A percentile compares a stretch with the other conserved stretches of the same genome.
These are phyloP conservation scores for Psittacula cyanocephala DNA, from an alignment of 2,113 vertebrate genomes.

Conservation along the genomic window DNA sequence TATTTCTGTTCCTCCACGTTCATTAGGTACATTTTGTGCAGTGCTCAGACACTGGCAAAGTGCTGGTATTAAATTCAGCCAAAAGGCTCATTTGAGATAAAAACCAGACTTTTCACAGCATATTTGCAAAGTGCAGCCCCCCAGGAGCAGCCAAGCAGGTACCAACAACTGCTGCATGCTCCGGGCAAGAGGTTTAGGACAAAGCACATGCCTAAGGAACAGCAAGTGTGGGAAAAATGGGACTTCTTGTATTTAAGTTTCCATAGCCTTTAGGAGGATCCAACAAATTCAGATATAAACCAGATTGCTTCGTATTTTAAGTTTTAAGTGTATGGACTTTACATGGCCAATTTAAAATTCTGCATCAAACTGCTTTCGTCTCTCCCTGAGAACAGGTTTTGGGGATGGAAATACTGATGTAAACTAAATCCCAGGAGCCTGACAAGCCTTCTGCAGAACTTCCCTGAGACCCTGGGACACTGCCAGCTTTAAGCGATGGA, in stretches of 20 bases:
- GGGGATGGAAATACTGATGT: conserved; percentile 51
- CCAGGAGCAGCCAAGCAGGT: background rate
- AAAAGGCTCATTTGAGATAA: background rate
- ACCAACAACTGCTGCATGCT: background rate
- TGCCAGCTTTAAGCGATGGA: conserved; percentile 36
- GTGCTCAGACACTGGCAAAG: background rate
- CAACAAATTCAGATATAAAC: background rate
- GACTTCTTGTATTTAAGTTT: background rate
- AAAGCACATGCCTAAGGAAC: background rate
- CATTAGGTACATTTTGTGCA: background rate
- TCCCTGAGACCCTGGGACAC: conserved; percentile 6
- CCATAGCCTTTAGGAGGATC: background rate
- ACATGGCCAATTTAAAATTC: background rate
- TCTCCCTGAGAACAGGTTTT: background rate
- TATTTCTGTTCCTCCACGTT: background rate
- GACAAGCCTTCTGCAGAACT: conserved; percentile 54
- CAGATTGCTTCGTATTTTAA: background rate
- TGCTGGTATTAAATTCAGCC: background rate
- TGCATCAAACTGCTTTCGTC: background rate
- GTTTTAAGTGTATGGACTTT: background rate
- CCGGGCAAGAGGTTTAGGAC: background rate
- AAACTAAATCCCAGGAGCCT: conserved; percentile 41
- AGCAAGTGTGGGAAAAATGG: background rate
- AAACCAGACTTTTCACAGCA: background rate
- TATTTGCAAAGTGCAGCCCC: background rate